Conservation (phyloP, 2,113 vertebrate species). For the Caracal caracal region DNA sequence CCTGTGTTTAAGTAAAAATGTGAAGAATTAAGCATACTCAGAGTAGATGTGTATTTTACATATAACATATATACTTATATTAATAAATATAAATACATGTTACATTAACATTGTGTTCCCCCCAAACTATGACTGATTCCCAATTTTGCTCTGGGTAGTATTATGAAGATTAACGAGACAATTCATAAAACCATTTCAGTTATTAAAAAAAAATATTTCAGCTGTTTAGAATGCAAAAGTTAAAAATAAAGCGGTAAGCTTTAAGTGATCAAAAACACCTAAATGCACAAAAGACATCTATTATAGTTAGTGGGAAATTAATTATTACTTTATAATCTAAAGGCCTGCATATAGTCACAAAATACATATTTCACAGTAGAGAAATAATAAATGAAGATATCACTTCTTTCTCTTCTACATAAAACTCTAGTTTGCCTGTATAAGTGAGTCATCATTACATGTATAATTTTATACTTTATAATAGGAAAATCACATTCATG, state of each 20-base stretch:
- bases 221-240: slow-evolving; percentile 33
- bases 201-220: not conserved
- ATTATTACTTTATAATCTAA: slow-evolving; percentile 19
- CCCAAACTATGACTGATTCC: not conserved
- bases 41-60: not conserved
- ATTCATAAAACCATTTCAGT: slow-evolving; percentile 1
- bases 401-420: slow-evolving; percentile 7
- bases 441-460: not conserved
- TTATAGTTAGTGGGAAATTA: slow-evolving; percentile 46
- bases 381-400: slow-evolving; percentile 25
- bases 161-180: slow-evolving; percentile 44
- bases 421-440: slow-evolving; percentile 9
- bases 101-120: not conserved
- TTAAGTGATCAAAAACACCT: slow-evolving; percentile 2
- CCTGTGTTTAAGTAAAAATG: not conserved
- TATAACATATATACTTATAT: not conserved
- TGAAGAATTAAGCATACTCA: slow-evolving; percentile 1
- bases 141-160: not conserved
- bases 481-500: slow-evolving; percentile 27
- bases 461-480: slow-evolving; percentile 38
- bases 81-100: not conserved
- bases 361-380: slow-evolving; percentile 13
- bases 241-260: slow-evolving; percentile 33
- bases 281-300: slow-evolving; percentile 10
- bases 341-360: not conserved